phyloP scores from a whole-genome alignment of 2,888 invertebrate species.

The Atherix ibis region DNA sequence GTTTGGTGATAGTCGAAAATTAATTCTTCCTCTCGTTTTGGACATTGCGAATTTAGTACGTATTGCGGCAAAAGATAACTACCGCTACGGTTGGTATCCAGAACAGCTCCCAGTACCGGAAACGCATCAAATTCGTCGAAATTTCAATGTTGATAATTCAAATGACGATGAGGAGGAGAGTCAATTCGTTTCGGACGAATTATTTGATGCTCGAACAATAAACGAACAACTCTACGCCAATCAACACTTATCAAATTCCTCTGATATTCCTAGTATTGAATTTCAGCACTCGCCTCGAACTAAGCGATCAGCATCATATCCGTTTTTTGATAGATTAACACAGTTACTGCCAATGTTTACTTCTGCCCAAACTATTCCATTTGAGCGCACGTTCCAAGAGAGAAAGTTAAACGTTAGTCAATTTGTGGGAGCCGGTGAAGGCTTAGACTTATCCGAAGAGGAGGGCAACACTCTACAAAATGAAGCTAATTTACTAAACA shows the following conservation, averaged over 20 bases:
- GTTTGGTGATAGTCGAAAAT: slow-evolving; percentile 39
- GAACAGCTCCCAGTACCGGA: slow-evolving; percentile 3
- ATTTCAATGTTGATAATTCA: slow-evolving; percentile 1
- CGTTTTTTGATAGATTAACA: slow-evolving; percentile 1
- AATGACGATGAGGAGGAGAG: slow-evolving; percentile 1
- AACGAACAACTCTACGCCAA: slow-evolving; percentile 7
- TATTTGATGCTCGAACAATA: slow-evolving; percentile 8
- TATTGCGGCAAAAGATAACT: slow-evolving; percentile 30
- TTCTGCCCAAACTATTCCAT: background rate
- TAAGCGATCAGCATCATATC: slow-evolving; percentile 6
- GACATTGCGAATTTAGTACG: slow-evolving; percentile 48
- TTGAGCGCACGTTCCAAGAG: slow-evolving; percentile 8
- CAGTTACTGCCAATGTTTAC: background rate
- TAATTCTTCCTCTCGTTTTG: slow-evolving; percentile 45
- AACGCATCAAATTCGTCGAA: slow-evolving; percentile 3
- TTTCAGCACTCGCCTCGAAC: background rate
- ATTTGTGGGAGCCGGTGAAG: slow-evolving; percentile 6
- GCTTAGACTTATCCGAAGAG: slow-evolving; percentile 2
- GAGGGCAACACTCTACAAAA: too few relatives aligned
- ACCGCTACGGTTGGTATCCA: background rate
- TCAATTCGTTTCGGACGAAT: slow-evolving; percentile 5
- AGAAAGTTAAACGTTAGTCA: slow-evolving; percentile 11
- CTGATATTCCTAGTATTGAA: background rate
- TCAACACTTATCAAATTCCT: background rate
- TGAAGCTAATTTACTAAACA: background rate